phyloP scores from a whole-genome alignment of 2,888 invertebrate genomes.

The Metopia argyrocephala region DNA sequence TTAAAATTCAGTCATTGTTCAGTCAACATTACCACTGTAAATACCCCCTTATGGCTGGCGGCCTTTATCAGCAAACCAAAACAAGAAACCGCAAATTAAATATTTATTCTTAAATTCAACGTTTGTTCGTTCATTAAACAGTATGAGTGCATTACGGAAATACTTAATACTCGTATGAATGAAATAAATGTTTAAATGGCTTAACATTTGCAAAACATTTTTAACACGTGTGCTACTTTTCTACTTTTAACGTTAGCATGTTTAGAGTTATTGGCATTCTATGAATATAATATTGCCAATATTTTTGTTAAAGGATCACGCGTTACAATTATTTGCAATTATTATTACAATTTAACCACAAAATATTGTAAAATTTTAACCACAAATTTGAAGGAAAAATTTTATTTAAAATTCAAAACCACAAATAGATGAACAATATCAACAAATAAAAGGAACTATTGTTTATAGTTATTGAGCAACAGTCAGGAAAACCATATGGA shows the following conservation, averaged over 20 bases:
- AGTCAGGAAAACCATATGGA: constrained; percentile 36
- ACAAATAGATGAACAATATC: constrained; percentile 23
- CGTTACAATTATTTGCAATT: constrained; percentile 64
- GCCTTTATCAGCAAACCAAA: background rate
- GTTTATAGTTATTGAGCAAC: background rate
- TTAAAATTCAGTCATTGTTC: no score
- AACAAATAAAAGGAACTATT: constrained; percentile 1
- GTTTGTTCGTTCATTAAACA: background rate
- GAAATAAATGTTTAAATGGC: constrained; percentile 19
- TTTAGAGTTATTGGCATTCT: background rate
- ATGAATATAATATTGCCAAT: constrained; percentile 24
- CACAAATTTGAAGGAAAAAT: constrained; percentile 45
- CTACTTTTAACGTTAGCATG: constrained; percentile 2
- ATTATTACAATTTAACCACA: constrained; percentile 57
- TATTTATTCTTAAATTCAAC: background rate
- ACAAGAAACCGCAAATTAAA: background rate
- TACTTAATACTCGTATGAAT: no score
- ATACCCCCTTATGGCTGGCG: background rate
- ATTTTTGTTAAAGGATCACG: constrained; percentile 57
- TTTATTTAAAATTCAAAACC: constrained; percentile 9
- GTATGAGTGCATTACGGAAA: background rate
- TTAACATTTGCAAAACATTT: constrained; percentile 56
- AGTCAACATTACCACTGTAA: background rate
- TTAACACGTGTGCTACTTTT: constrained; percentile 57
- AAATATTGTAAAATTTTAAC: constrained; percentile 30